Percentiles rank a stretch among this genome's conserved stretches.
phyloP scores from a whole-genome alignment of 2,797 vertebrate species.

The Cottoperca gobio region DNA sequence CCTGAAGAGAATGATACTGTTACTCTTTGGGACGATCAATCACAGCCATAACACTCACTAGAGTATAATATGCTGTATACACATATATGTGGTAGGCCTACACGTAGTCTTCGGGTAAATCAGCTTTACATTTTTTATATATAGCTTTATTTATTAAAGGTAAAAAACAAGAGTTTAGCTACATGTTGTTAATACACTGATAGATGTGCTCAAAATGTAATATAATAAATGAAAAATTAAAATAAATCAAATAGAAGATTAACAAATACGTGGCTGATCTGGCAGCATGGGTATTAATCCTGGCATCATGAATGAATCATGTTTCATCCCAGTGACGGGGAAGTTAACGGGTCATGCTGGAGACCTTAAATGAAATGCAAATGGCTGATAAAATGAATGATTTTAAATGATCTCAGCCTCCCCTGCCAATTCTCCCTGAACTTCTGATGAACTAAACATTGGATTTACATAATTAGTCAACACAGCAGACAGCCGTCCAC shows the following conservation, averaged over 20 bases:
- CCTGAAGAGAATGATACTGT: constrained; percentile 27
- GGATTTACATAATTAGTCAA: constrained; percentile 56
- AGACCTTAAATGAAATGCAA: constrained; percentile 41
- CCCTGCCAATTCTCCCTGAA: constrained; percentile 30
- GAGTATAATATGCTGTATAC: not conserved
- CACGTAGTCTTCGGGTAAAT: not conserved
- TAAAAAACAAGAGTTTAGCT: not conserved
- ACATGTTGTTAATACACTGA: not conserved
- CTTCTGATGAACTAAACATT: constrained; percentile 47
- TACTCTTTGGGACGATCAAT: constrained; percentile 38
- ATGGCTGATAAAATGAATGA: constrained; percentile 39
- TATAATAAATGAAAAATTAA: not conserved
- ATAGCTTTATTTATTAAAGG: not conserved
- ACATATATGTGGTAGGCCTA: no score
- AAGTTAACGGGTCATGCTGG: constrained; percentile 26
- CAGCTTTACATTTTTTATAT: not conserved
- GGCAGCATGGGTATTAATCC: constrained; percentile 17
- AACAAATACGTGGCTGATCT: not conserved
- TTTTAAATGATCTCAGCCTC: constrained; percentile 39
- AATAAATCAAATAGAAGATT: not conserved
- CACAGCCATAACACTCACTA: constrained; percentile 9
- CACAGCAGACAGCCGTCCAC: constrained; percentile 20
- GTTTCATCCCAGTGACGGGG: not conserved
- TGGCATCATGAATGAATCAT: constrained; percentile 22
- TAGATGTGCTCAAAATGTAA: not conserved